Conservation (phyloP, 2,888 invertebrate species). For the Apotomis betuletana region DNA sequence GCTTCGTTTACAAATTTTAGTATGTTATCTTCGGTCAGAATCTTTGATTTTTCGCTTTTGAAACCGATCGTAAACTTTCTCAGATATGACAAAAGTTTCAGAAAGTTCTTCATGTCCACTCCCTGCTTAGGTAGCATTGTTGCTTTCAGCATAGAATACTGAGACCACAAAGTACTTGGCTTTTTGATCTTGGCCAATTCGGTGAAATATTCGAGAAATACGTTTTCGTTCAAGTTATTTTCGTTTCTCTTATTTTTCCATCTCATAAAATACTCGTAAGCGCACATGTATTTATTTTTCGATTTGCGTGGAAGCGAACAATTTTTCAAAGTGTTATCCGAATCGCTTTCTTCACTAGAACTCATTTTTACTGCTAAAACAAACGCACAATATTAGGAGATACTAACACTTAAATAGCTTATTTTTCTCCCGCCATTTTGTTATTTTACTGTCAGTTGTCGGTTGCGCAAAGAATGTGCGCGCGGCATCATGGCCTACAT, state of each 20-base stretch:
- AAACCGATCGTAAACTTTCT: conserved; percentile 7
- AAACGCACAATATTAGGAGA: neutral
- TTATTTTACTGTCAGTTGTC: neutral
- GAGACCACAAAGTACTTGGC: conserved; percentile 25
- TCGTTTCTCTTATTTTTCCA: conserved; percentile 22
- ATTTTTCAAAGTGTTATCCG: neutral
- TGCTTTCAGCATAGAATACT: conserved; percentile 34
- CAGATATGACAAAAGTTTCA: conserved; percentile 14
- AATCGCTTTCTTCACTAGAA: conserved; percentile 18
- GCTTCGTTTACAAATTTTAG: conserved; percentile 18
- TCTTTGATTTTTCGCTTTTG: conserved; percentile 10
- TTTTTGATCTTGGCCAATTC: conserved; percentile 16
- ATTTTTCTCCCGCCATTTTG: conserved; percentile 20
- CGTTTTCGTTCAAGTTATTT: conserved; percentile 9
- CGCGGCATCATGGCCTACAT: neutral
- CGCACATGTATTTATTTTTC: conserved; percentile 8
- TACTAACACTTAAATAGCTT: neutral
- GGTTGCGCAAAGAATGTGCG: conserved; percentile 1
- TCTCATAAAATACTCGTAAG: conserved; percentile 25
- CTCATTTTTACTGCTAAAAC: conserved; percentile 25
- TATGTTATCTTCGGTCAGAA: conserved; percentile 22
- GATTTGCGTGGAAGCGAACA: conserved; percentile 15
- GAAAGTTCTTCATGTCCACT: conserved; percentile 9
- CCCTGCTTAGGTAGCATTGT: conserved; percentile 15
- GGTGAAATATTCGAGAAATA: conserved; percentile 25